Conservation (phyloP, 2,888 invertebrate genomes). For the Proisotoma minuta region DNA sequence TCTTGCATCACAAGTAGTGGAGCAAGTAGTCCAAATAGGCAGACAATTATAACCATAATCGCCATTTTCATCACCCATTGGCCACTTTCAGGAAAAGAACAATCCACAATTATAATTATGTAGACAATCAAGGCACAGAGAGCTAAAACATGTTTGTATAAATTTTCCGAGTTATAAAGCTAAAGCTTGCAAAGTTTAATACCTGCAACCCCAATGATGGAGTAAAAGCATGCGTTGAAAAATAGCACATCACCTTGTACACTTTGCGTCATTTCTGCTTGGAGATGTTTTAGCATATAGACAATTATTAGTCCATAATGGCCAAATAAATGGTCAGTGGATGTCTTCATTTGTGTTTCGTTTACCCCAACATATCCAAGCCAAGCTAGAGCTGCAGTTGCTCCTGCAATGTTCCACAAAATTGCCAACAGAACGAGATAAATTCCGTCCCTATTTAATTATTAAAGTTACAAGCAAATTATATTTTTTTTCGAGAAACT, state of each 20-base stretch:
- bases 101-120: constrained; percentile 28
- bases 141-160: constrained; percentile 13
- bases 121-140: constrained; percentile 24
- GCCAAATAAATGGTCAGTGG: constrained; percentile 28
- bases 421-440: constrained; percentile 24
- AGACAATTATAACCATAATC: constrained; percentile 10
- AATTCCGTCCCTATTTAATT: constrained; percentile 30
- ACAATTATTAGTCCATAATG: constrained; percentile 34
- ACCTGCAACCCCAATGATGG: constrained; percentile 25
- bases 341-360: constrained; percentile 18
- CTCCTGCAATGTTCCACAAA: constrained; percentile 24
- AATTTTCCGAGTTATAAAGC: neutral
- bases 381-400: constrained; percentile 26
- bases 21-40: constrained; percentile 19
- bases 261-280: constrained; percentile 28
- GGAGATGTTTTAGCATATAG: constrained; percentile 33
- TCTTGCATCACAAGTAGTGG: constrained; percentile 21
- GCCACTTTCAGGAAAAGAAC: constrained; percentile 31
- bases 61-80: constrained; percentile 21
- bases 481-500: neutral
- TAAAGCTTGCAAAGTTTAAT: neutral
- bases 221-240: constrained; percentile 29
- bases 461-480: neutral
- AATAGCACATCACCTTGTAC: constrained; percentile 33
- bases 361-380: constrained; percentile 35